phyloP scores from a whole-genome alignment of 2,888 invertebrate genomes.

The Diarsia dahlii region DNA sequence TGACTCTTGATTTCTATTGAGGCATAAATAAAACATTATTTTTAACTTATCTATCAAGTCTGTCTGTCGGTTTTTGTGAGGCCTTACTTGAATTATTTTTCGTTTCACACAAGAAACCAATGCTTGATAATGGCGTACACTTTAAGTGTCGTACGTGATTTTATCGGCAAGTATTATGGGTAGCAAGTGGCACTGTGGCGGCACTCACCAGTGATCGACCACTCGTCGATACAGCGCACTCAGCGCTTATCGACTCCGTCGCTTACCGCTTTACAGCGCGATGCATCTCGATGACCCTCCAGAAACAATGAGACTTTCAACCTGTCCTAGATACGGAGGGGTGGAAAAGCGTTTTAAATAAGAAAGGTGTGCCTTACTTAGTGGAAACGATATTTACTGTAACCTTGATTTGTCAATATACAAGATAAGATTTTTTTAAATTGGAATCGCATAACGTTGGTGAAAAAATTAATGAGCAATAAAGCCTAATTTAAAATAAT shows the following conservation, averaged over 20 bases:
- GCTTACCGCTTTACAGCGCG: constrained; percentile 67
- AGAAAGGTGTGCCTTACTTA: constrained; percentile 3
- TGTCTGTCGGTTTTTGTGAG: neutral
- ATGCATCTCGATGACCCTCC: constrained; percentile 67
- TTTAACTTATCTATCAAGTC: neutral
- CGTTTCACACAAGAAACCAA: neutral
- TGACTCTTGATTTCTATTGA: neutral
- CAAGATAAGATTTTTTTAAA: neutral
- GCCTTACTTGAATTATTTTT: neutral
- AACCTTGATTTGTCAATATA: neutral
- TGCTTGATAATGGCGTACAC: neutral
- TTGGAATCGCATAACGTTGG: neutral
- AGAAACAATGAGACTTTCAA: constrained; percentile 68
- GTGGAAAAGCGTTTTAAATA: neutral
- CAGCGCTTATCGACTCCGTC: constrained; percentile 83
- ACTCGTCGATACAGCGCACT: constrained; percentile 82
- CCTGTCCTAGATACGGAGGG: constrained; percentile 56
- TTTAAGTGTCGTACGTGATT: constrained; percentile 62
- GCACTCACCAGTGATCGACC: constrained; percentile 82
- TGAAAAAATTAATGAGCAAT: neutral
- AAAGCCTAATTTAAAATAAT: neutral
- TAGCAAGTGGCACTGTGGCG: constrained; percentile 52
- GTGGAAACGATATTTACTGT: neutral
- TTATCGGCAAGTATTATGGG: constrained; percentile 67
- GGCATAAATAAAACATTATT: neutral